These are phyloP conservation scores for Empis livida DNA, from an alignment of 2,888 invertebrate species.

Conservation along the genomic window DNA sequence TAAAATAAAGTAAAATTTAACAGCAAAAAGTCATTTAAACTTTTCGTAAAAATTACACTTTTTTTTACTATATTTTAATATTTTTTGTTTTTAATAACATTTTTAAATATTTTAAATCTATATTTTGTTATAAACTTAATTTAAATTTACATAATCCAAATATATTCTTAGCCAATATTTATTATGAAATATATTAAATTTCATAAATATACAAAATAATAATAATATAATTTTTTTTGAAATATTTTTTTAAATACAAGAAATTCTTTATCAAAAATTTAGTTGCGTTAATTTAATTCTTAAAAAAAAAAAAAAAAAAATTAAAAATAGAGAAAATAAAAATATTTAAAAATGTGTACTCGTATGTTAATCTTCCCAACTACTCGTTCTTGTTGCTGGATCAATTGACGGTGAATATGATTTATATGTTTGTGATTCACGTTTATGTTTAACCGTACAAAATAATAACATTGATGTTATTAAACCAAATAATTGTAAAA, in stretches of 20 bases:
- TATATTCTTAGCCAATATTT: too few relatives aligned
- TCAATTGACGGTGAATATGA: slow-evolving; percentile 44
- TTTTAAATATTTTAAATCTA: too few relatives aligned
- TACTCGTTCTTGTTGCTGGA: slow-evolving; percentile 34
- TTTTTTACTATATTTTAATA: too few relatives aligned
- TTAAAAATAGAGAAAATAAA: not conserved
- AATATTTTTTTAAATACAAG: not conserved
- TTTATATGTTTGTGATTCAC: slow-evolving; percentile 54
- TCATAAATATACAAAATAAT: not conserved
- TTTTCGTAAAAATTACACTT: too few relatives aligned
- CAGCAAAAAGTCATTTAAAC: too few relatives aligned
- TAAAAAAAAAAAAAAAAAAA: not conserved
- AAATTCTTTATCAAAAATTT: too few relatives aligned
- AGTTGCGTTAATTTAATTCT: not conserved
- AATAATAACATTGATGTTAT: slow-evolving; percentile 64
- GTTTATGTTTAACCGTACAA: slow-evolving; percentile 57
- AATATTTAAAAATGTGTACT: slow-evolving; percentile 2
- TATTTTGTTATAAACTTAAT: too few relatives aligned
- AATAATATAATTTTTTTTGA: not conserved
- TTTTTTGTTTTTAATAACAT: too few relatives aligned
- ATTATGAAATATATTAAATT: too few relatives aligned
- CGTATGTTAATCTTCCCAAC: slow-evolving; percentile 32
- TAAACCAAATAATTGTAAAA: slow-evolving; percentile 64
- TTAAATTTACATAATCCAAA: too few relatives aligned
- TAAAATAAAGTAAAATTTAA: too few relatives aligned